phyloP scores from a whole-genome alignment of 1,140 invertebrate genomes.

The Drosophila rhopaloa region DNA sequence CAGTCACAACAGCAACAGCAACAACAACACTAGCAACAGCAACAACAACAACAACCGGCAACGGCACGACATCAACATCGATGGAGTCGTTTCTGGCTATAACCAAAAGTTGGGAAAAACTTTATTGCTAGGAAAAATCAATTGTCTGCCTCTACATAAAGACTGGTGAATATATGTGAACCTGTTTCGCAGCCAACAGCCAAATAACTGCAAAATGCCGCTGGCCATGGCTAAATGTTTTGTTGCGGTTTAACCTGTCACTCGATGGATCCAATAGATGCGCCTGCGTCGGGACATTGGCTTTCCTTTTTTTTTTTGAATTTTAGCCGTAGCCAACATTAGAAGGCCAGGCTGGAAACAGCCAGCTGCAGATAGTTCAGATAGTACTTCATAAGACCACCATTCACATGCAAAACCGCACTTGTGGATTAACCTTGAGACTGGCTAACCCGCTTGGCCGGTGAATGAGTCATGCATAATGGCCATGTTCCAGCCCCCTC shows the following conservation, averaged over 20 bases:
- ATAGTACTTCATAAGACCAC: conserved; percentile 33
- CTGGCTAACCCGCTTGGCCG: conserved; percentile 12
- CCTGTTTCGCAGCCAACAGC: conserved; percentile 61
- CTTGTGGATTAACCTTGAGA: conserved; percentile 49
- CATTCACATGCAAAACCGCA: conserved; percentile 67
- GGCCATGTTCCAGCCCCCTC: neutral
- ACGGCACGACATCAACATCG: conserved; percentile 52
- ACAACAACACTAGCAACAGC: conserved; percentile 11
- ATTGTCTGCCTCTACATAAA: conserved; percentile 59
- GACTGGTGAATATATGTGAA: conserved; percentile 45
- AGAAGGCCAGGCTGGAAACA: conserved; percentile 27
- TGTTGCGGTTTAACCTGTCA: conserved; percentile 42
- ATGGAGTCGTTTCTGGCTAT: conserved; percentile 69
- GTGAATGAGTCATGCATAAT: conserved; percentile 38
- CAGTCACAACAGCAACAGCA: conserved; percentile 38
- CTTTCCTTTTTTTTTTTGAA: conserved; percentile 44
- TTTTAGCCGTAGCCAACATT: neutral
- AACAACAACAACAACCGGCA: conserved; percentile 54
- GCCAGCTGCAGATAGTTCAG: conserved; percentile 39
- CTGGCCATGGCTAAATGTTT: conserved; percentile 32
- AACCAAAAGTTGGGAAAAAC: conserved; percentile 63
- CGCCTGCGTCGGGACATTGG: conserved; percentile 59
- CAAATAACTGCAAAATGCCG: conserved; percentile 69
- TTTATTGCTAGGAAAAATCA: conserved; percentile 74
- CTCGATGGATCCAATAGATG: conserved; percentile 21